A percentile compares a stretch with the other conserved stretches of the same genome.
Conservation (phyloP, 2,797 vertebrate species). For the Oryzias dopingdopingensis region DNA sequence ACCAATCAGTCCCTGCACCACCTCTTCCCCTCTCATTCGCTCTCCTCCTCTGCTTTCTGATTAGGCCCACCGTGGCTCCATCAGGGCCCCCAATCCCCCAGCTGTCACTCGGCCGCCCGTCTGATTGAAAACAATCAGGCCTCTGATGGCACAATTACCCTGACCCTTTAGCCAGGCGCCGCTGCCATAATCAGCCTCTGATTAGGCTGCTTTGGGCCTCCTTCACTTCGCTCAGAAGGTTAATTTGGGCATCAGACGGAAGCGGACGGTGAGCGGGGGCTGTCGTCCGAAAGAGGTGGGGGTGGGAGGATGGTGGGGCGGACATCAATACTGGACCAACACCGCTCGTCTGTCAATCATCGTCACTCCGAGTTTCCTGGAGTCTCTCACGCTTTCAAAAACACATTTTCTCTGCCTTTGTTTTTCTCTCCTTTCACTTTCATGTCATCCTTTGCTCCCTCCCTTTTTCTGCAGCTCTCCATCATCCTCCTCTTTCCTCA, state of each 20-base stretch:
- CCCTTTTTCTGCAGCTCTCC: slow-evolving; percentile 38
- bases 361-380: slow-evolving; percentile 87
- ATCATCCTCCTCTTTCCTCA: slow-evolving; percentile 27
- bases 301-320: slow-evolving; percentile 66
- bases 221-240: slow-evolving; percentile 99
- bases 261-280: slow-evolving; percentile 69
- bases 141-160: slow-evolving; percentile 99
- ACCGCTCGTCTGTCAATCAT: slow-evolving; percentile 98
- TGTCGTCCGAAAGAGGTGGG: slow-evolving; percentile 67
- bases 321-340: slow-evolving; percentile 86
- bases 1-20: slow-evolving; percentile 91
- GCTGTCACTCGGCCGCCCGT: slow-evolving; percentile 98
- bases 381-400: slow-evolving; percentile 92
- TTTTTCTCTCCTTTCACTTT: slow-evolving; percentile 42
- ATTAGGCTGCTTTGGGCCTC: slow-evolving; percentile 99
- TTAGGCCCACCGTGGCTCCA: slow-evolving; percentile 98
- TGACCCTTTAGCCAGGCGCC: slow-evolving; percentile 99
- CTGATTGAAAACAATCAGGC: slow-evolving; percentile 99
- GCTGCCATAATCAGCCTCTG: slow-evolving; percentile 99
- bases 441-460: slow-evolving; percentile 56
- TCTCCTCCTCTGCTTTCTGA: slow-evolving; percentile 86
- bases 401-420: slow-evolving; percentile 84
- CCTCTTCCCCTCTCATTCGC: slow-evolving; percentile 58
- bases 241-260: slow-evolving; percentile 99
- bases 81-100: slow-evolving; percentile 97